Percentiles rank a stretch among this genome's conserved stretches.
These are phyloP conservation scores for Sebastes elongatus DNA, from an alignment of 2,797 vertebrate genomes.

Conservation along the genomic window DNA sequence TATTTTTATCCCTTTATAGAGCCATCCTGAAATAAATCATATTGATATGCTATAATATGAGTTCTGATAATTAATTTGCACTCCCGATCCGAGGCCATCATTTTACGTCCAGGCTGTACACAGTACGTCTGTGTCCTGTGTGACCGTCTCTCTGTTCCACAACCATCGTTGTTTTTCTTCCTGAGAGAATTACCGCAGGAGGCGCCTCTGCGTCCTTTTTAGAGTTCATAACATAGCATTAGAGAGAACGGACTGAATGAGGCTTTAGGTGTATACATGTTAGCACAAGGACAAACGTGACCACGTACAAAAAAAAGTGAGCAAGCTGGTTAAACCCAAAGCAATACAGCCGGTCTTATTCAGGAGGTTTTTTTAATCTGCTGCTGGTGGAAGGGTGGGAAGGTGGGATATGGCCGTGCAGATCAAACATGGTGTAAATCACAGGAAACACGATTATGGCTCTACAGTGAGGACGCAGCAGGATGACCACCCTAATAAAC, in stretches of 20 bases:
- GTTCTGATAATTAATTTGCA: background rate
- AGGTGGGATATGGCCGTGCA: slow-evolving; percentile 61
- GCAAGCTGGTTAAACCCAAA: slow-evolving; percentile 24
- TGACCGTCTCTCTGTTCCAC: slow-evolving; percentile 8
- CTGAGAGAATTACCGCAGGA: slow-evolving; percentile 47
- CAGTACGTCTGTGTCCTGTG: slow-evolving; percentile 29
- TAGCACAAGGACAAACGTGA: slow-evolving; percentile 42
- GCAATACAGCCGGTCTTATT: slow-evolving; percentile 1
- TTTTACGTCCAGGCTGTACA: slow-evolving; percentile 22
- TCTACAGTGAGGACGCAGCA: slow-evolving; percentile 49
- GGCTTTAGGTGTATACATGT: slow-evolving; percentile 51
- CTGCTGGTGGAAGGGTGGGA: slow-evolving; percentile 48
- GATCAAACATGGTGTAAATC: slow-evolving; percentile 71
- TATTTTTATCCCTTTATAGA: background rate
- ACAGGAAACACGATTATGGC: slow-evolving; percentile 79
- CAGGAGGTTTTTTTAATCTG: background rate
- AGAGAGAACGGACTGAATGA: slow-evolving; percentile 39
- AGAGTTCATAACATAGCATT: slow-evolving; percentile 54
- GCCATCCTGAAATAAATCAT: background rate
- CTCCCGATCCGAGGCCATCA: background rate
- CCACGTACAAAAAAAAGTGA: slow-evolving; percentile 37
- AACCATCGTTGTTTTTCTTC: slow-evolving; percentile 49
- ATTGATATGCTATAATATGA: background rate
- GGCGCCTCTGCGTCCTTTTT: slow-evolving; percentile 45
- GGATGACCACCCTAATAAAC: slow-evolving; percentile 1